Base-by-base conservation (phyloP, 2,797 vertebrate genomes). In the Varecia variegata region DNA sequence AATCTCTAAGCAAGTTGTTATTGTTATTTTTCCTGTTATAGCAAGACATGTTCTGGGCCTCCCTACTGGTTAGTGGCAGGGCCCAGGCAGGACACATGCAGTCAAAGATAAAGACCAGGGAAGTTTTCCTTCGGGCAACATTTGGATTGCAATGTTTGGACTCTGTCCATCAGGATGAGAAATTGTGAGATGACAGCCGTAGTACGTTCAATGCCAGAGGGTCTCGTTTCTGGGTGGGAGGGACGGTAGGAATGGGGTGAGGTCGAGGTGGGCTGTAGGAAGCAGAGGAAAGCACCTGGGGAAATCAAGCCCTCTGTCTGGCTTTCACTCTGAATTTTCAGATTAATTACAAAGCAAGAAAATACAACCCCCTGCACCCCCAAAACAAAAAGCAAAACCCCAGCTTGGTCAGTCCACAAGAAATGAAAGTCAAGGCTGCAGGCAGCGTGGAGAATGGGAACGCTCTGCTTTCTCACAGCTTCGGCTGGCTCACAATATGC, bases 271-370 rank as follows among this genome's bases (percentile, higher is more conserved):
- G 43, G 47, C 23, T 65, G 38, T 7, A 54, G 60, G 32, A 30
- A 56, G 50, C 67, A 40, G 30, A 77, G 47, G 47, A 10, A 79
- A 58, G 81, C 70, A 40, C 30, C 56, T 56, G 9, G 70, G 89
- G 89, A 88, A 90, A 82, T 3, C 0, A 21, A 73, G 43, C 20
- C 40, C 38, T 32, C 25, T 58, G 32, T 30, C 43, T 62, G 74
- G 32, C 47, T 71, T 79, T 94, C 90, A 77, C 50, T 91, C 85
- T 38, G 68, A 93, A 43, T 94, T 94, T 94, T 94, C 62, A 79
- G 87, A 65, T 50, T 94, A 38, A 73, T 38, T 87, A 80, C 67
- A 74, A 91, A 40, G 54, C 68, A 65, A 88, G 38, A 89, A 81
- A 54, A 54, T 17, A 20, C 18, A 60, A 25, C 2, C 12, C 6